Conservation (phyloP, 1,140 invertebrate species). For the Holotrichia oblita region DNA sequence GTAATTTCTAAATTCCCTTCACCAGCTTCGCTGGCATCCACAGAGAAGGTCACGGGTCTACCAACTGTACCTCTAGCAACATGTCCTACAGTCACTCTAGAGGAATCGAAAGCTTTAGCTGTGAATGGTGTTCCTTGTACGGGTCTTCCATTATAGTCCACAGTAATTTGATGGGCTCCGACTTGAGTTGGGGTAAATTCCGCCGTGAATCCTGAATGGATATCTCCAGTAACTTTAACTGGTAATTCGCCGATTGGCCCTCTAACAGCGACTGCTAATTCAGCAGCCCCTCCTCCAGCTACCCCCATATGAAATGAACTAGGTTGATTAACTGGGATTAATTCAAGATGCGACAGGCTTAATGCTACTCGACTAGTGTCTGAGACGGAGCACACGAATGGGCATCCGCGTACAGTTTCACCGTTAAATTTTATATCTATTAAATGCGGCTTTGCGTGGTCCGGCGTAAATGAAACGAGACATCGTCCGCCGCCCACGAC, state of each 20-base stretch:
- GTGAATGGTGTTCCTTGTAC: conserved; percentile 90
- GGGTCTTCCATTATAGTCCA: conserved; percentile 88
- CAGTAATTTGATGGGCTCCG: conserved; percentile 83
- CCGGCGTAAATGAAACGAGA: conserved; percentile 95
- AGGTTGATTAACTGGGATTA: conserved; percentile 87
- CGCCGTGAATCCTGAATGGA: conserved; percentile 85
- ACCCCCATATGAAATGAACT: conserved; percentile 91
- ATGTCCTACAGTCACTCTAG: conserved; percentile 83
- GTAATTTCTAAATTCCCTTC: conserved; percentile 98
- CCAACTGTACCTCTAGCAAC: conserved; percentile 84
- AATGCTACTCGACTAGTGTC: conserved; percentile 83
- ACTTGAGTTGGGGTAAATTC: conserved; percentile 92
- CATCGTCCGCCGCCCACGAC: conserved; percentile 94
- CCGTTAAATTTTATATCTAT: conserved; percentile 99
- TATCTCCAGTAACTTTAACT: conserved; percentile 89
- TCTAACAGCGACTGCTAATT: conserved; percentile 87
- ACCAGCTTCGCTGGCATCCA: conserved; percentile 95
- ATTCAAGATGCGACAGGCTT: conserved; percentile 81
- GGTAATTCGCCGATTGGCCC: conserved; percentile 83
- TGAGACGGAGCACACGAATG: conserved; percentile 85
- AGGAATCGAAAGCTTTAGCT: conserved; percentile 94
- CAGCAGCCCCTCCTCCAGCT: conserved; percentile 84
- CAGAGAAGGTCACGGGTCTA: conserved; percentile 89
- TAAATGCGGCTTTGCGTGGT: conserved; percentile 88
- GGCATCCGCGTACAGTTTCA: conserved; percentile 91